A percentile compares a stretch with the other conserved stretches of the same genome.
Evolutionary conservation across 2,113 vertebrate genomes (phyloP).

Genomic region (Sus scrofa): DNA sequence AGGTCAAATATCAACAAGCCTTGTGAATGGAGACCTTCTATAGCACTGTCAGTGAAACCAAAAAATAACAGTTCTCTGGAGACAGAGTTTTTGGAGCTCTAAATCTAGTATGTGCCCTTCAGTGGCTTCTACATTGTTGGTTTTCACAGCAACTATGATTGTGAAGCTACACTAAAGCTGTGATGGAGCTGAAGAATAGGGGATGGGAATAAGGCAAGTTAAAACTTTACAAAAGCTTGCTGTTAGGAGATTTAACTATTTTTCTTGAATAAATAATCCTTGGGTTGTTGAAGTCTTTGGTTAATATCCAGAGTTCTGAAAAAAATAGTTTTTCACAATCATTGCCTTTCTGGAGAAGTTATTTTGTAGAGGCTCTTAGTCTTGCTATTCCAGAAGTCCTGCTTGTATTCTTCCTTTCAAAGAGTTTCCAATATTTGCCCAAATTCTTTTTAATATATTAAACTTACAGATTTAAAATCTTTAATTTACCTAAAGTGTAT

Average conservation of each 20-base stretch:
- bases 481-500: background rate
- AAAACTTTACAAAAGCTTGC: background rate
- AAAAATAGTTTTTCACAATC: background rate
- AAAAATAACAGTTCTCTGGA: background rate
- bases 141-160: background rate
- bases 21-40: background rate
- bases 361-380: background rate
- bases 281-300: background rate
- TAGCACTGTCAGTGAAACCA: background rate
- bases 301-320: background rate
- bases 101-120: no score
- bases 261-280: conserved; percentile 17
- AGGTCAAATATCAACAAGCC: background rate
- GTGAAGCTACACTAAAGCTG: background rate
- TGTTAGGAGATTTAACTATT: background rate
- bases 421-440: background rate
- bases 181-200: background rate
- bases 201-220: background rate
- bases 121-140: background rate
- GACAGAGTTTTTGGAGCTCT: background rate
- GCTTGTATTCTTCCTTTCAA: background rate
- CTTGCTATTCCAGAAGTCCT: background rate
- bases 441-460: background rate
- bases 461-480: background rate
- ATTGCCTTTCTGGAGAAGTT: background rate